A percentile compares a stretch with the other conserved stretches of the same genome.
phyloP scores from a whole-genome alignment of 2,888 invertebrate species.

The Trypoxylon attenuatum region DNA sequence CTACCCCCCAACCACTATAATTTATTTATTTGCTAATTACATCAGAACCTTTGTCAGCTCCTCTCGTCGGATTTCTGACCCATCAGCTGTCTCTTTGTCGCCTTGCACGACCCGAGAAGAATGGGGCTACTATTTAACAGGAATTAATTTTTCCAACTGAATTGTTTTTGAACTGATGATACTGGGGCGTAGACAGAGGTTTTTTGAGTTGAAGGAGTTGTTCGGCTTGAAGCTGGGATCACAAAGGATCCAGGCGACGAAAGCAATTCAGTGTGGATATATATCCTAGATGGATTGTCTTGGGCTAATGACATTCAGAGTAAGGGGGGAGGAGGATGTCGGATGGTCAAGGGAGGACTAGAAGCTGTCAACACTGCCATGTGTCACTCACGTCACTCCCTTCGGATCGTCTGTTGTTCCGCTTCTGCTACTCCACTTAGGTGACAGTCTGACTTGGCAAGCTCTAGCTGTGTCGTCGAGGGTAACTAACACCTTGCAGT shows the following conservation, averaged over 20 bases:
- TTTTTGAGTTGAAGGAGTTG: no score
- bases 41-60: neutral
- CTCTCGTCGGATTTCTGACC: neutral
- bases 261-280: conserved; percentile 35
- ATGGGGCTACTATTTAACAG: no score
- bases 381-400: conserved; percentile 59
- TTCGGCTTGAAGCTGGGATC: no score
- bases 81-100: neutral
- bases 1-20: neutral
- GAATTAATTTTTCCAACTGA: no score
- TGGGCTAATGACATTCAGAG: conserved; percentile 59
- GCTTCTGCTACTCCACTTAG: conserved; percentile 60
- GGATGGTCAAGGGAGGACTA: conserved; percentile 35
- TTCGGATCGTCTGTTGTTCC: conserved; percentile 54
- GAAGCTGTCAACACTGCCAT: conserved; percentile 60
- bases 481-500: conserved; percentile 50
- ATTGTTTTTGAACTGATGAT: no score
- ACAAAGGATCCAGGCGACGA: no score
- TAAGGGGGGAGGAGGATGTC: neutral
- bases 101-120: no score
- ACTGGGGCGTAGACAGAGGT: neutral
- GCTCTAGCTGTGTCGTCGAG: conserved; percentile 34
- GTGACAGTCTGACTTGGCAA: conserved; percentile 54
- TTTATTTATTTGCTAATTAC: conserved; percentile 20
- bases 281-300: conserved; percentile 58